phyloP scores from a whole-genome alignment of 2,888 invertebrate genomes.

The Nudaria mundana region DNA sequence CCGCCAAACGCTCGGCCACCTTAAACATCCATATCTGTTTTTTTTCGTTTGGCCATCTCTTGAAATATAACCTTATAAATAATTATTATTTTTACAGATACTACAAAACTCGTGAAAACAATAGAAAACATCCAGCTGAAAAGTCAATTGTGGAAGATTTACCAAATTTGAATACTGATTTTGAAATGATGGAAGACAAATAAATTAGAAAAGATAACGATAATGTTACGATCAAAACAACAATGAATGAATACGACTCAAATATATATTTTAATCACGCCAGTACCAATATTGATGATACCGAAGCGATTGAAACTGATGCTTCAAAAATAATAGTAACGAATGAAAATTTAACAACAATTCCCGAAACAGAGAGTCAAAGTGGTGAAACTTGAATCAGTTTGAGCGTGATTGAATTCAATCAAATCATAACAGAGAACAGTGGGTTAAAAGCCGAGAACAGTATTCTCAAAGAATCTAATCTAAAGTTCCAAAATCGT shows the following conservation, averaged over 20 bases:
- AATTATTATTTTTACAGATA: constrained; percentile 6
- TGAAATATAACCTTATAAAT: constrained; percentile 3
- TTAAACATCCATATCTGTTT: constrained; percentile 5
- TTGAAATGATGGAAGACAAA: constrained; percentile 7
- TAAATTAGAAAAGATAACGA: constrained; percentile 5
- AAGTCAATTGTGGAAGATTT: constrained; percentile 6
- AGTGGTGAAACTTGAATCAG: constrained; percentile 8
- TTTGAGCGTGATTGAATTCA: constrained; percentile 10
- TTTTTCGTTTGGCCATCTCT: constrained; percentile 5
- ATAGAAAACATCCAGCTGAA: constrained; percentile 7
- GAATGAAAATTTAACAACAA: constrained; percentile 10
- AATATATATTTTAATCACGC: constrained; percentile 8
- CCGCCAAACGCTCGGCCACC: not conserved
- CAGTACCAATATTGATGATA: constrained; percentile 8
- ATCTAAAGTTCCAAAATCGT: no score
- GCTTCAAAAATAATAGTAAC: constrained; percentile 8
- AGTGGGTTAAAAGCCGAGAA: constrained; percentile 11
- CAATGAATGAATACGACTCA: constrained; percentile 8
- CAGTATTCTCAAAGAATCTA: constrained; percentile 12
- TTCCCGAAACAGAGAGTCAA: constrained; percentile 10
- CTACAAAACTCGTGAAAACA: constrained; percentile 6
- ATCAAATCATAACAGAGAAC: constrained; percentile 11
- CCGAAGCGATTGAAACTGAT: constrained; percentile 9
- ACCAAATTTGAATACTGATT: constrained; percentile 7
- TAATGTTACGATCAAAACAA: constrained; percentile 7